Evolutionary conservation across 2,888 invertebrate species (phyloP), one percentile per base, ranked within the genome.

Genomic region (Meghimatium bilineatum): DNA sequence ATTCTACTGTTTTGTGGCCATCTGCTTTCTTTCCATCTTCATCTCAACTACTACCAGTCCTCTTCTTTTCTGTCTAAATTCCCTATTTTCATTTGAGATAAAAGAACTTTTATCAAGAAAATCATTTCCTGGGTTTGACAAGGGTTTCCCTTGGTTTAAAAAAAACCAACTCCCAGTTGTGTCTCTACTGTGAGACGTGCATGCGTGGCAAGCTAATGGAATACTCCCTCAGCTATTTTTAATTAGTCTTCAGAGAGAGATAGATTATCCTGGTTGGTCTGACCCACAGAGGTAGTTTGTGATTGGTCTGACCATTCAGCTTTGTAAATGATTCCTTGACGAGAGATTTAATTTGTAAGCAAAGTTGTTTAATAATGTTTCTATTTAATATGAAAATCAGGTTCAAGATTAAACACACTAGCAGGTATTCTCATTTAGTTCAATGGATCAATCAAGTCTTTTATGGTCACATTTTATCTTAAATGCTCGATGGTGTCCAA

Each of bases 91-190:
- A 34, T 36, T 67, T 69, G 5, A 69, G 20, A 23, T 17, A 69
- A 36, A 36, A 23, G 17, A 36, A 36, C 5, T 23, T n/a, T n/a
- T 20, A 36, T 23, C 20, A 26, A 71, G 38, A 36, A 71, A 38
- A 38, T 71, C 8, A 71, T 71, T 71, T 71, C 38, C 71, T 36
- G 12, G 23, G 36, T 38, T 12, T 71, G 38, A 71, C 38, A 36
- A 36, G 71, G 71, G 38, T 71, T 71, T 71, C 71, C 71, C 71
- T 26, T 71, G 71, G 71, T 38, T 71, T 71, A 14, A 17, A n/a
- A n/a, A n/a, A n/a, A n/a, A n/a, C 38, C 38, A 23, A 38, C 38
- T n/a, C 71, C 38, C 38, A 26, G 20, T 32, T 36, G 26, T 38
- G 38, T 71, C 71, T 38, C 38, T 38, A 23, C 26, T 26, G 38